A percentile compares a stretch with the other conserved stretches of the same genome.
phyloP scores from a whole-genome alignment of 2,113 vertebrate genomes.

The Pteronura brasiliensis region DNA sequence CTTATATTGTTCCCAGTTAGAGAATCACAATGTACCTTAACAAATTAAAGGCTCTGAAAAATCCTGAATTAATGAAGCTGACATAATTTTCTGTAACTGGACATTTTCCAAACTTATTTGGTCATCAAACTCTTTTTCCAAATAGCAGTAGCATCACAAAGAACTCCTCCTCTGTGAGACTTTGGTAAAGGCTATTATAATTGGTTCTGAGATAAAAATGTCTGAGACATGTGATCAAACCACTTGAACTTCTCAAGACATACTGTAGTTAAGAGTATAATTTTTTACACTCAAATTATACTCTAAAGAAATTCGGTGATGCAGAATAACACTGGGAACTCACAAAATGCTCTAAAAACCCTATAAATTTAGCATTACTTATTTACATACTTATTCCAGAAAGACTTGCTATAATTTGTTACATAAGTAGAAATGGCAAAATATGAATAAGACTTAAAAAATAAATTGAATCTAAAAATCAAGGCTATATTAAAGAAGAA shows the following conservation, averaged over 20 bases:
- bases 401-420: not conserved
- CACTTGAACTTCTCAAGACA: not conserved
- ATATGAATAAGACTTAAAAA: not conserved
- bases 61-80: not conserved
- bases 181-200: not conserved
- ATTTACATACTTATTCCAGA: constrained; percentile 8
- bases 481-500: not conserved
- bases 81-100: not conserved
- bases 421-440: not conserved
- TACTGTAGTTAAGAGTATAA: not conserved
- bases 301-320: not conserved
- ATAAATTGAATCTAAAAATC: not conserved
- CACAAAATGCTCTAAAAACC: not conserved
- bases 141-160: constrained; percentile 13
- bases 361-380: not conserved
- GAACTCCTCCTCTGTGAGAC: not conserved
- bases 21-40: not conserved
- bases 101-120: constrained; percentile 24
- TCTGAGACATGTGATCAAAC: not conserved
- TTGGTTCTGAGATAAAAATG: constrained; percentile 1
- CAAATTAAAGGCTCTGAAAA: not conserved
- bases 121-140: constrained; percentile 7
- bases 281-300: not conserved
- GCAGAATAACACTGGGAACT: not conserved
- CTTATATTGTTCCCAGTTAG: not conserved